Percentiles rank a stretch among this genome's conserved stretches.
Evolutionary conservation across 2,113 vertebrate species (phyloP).

Genomic region (Cryptomyrus ogoouensis): DNA sequence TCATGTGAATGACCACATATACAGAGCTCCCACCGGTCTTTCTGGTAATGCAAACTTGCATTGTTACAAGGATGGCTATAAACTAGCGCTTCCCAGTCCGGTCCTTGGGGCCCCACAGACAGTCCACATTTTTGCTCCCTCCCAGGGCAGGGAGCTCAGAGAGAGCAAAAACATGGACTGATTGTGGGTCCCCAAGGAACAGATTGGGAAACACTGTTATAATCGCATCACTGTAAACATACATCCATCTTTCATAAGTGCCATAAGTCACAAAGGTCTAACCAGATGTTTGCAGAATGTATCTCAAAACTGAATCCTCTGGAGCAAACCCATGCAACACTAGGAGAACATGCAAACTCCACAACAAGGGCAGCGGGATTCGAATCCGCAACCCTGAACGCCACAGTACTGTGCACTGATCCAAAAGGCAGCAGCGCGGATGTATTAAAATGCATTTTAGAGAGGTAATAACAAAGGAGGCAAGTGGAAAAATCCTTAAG

Average conservation of each 20-base stretch:
- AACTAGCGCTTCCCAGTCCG: neutral
- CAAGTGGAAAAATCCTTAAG: neutral
- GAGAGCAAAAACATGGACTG: no score
- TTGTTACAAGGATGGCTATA: neutral
- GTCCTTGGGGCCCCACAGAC: no score
- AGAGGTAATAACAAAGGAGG: neutral
- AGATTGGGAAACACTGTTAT: neutral
- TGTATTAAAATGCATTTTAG: neutral
- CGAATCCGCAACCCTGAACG: neutral
- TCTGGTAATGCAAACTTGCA: neutral
- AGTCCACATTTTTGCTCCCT: no score
- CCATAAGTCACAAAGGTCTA: neutral
- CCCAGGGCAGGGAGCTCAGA: no score
- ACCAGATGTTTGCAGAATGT: neutral
- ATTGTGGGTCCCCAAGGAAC: no score
- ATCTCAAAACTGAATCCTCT: neutral
- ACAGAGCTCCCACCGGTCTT: neutral
- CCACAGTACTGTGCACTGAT: neutral
- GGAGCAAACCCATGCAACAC: neutral
- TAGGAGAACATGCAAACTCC: neutral
- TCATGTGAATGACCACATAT: neutral
- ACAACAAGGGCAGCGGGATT: neutral
- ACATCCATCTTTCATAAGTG: neutral
- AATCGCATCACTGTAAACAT: neutral
- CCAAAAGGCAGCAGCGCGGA: neutral